Evolutionary conservation across 2,888 invertebrate genomes (phyloP).

Genomic region (Odontothrips loti): DNA sequence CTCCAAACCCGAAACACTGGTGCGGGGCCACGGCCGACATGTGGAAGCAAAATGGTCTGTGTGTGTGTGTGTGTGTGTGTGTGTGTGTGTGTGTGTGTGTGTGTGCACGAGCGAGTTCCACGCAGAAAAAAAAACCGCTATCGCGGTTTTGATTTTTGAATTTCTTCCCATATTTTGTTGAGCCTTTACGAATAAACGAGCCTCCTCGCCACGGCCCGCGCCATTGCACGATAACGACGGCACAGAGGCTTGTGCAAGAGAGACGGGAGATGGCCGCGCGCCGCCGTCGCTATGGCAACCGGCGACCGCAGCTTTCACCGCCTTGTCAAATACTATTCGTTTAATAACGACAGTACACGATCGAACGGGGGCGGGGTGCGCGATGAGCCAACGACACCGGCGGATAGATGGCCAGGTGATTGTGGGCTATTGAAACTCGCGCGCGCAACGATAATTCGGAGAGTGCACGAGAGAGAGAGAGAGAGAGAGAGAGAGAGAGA

Average conservation of each 20-base stretch:
- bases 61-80: too few species aligned
- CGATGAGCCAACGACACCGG: not conserved
- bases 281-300: not conserved
- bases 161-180: not conserved
- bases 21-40: not conserved
- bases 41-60: too few species aligned
- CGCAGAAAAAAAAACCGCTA: too few species aligned
- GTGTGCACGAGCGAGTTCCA: too few species aligned
- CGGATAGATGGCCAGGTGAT: too few species aligned
- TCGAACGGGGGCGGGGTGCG: not conserved
- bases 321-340: conserved; percentile 2
- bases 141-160: not conserved
- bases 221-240: not conserved
- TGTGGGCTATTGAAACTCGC: too few species aligned
- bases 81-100: too few species aligned
- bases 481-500: not conserved
- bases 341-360: not conserved
- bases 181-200: not conserved
- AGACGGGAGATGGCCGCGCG: not conserved
- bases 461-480: not conserved
- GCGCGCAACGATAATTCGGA: too few species aligned
- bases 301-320: conserved; percentile 17
- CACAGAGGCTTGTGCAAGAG: not conserved
- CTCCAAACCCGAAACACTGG: not conserved
- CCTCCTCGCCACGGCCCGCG: not conserved